These are phyloP conservation scores for Potamilus streckersoni DNA, from an alignment of 1,140 invertebrate genomes.

Conservation along the genomic window DNA sequence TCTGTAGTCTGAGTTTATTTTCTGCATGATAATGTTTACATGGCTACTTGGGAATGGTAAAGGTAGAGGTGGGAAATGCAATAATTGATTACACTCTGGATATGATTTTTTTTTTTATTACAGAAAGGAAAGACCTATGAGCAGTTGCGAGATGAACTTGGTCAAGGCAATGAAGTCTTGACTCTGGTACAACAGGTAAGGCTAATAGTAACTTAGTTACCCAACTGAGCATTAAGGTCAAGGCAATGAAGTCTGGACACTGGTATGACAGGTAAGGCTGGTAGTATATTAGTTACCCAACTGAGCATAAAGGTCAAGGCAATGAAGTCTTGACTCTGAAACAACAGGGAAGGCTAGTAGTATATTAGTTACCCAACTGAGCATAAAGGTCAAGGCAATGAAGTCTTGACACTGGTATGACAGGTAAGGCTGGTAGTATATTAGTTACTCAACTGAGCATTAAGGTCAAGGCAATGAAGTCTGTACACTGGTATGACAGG, in stretches of 20 bases:
- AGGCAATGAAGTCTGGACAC: slow-evolving; percentile 1
- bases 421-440: slow-evolving; percentile 7
- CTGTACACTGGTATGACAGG: slow-evolving; percentile 16
- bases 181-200: slow-evolving; percentile 25
- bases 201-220: neutral
- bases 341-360: slow-evolving; percentile 10
- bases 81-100: neutral
- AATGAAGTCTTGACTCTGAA: slow-evolving; percentile 25
- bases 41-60: neutral
- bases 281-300: no score
- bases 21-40: neutral
- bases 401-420: slow-evolving; percentile 11
- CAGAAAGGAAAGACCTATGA: slow-evolving; percentile 18
- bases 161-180: slow-evolving; percentile 22
- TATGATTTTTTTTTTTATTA: slow-evolving; percentile 9
- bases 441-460: no score
- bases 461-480: slow-evolving; percentile 17
- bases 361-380: no score
- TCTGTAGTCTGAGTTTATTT: neutral
- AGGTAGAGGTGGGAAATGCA: neutral
- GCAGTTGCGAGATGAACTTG: slow-evolving; percentile 17
- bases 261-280: slow-evolving; percentile 16
- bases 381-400: no score
- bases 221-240: no score
- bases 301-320: neutral